Conservation (phyloP, 2,113 vertebrate species). For the Hemichromis elongatus region DNA sequence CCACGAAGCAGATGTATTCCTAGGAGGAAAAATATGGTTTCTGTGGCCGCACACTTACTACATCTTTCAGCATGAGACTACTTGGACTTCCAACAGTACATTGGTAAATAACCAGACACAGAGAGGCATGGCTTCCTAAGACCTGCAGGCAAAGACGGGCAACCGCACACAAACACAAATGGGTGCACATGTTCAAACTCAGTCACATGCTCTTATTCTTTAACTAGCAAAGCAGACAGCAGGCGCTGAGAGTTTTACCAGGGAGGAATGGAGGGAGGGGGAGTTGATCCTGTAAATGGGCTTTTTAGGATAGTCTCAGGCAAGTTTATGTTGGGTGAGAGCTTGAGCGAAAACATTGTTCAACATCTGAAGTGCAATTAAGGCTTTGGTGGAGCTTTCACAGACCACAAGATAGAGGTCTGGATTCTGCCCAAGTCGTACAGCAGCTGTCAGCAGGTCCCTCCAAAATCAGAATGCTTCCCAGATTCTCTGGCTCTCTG, state of each 20-base stretch:
- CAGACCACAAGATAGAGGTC: constrained; percentile 43
- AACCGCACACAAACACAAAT: background rate
- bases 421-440: constrained; percentile 47
- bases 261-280: background rate
- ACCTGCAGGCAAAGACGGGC: background rate
- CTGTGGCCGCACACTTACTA: constrained; percentile 7
- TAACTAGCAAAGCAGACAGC: constrained; percentile 2
- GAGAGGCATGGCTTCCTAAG: background rate
- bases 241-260: constrained; percentile 2
- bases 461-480: constrained; percentile 54
- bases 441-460: constrained; percentile 68
- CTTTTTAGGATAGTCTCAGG: constrained; percentile 18
- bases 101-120: background rate
- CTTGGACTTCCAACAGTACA: constrained; percentile 36
- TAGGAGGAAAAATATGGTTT: background rate
- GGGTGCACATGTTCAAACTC: constrained; percentile 9
- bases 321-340: constrained; percentile 40
- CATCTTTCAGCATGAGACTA: constrained; percentile 22
- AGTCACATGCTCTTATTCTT: constrained; percentile 5
- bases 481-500: constrained; percentile 48
- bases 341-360: constrained; percentile 32
- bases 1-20: background rate
- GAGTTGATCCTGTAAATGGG: constrained; percentile 1
- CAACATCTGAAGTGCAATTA: constrained; percentile 55
- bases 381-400: constrained; percentile 49